Evolutionary conservation across 2,797 vertebrate genomes (phyloP).

Genomic region (Clarias pachynema): DNA sequence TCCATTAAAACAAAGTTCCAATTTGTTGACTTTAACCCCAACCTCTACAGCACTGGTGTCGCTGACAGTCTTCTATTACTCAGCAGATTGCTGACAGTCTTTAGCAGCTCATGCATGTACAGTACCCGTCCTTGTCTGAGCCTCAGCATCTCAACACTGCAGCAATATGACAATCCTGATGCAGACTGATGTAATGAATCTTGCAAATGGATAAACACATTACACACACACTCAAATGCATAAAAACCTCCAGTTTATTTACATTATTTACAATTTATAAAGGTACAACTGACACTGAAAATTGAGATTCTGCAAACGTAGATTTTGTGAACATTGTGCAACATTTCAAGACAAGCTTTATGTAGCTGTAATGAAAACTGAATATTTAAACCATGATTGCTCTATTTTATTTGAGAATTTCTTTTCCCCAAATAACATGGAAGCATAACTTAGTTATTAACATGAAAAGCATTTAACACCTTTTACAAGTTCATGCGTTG

Average conservation of each 20-base stretch:
- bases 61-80: not conserved
- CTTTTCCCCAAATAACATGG: not conserved
- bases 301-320: conserved; percentile 41
- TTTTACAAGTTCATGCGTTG: not conserved
- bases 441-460: conserved; percentile 15
- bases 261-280: conserved; percentile 65
- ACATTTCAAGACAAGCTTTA: conserved; percentile 17
- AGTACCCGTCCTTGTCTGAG: not conserved
- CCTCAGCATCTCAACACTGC: not conserved
- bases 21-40: too few species aligned
- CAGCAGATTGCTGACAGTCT: not conserved
- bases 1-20: too few species aligned
- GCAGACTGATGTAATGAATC: not conserved
- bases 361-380: conserved; percentile 23
- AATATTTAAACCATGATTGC: conserved; percentile 17
- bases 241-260: conserved; percentile 70
- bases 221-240: not conserved
- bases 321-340: conserved; percentile 27
- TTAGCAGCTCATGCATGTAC: not conserved
- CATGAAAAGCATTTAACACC: conserved; percentile 29
- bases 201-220: not conserved
- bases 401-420: not conserved
- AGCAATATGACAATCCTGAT: not conserved
- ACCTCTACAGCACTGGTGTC: too few species aligned
- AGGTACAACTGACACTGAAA: conserved; percentile 56